Base-by-base conservation (phyloP, 2,888 invertebrate genomes). In the Diploptera punctata region DNA sequence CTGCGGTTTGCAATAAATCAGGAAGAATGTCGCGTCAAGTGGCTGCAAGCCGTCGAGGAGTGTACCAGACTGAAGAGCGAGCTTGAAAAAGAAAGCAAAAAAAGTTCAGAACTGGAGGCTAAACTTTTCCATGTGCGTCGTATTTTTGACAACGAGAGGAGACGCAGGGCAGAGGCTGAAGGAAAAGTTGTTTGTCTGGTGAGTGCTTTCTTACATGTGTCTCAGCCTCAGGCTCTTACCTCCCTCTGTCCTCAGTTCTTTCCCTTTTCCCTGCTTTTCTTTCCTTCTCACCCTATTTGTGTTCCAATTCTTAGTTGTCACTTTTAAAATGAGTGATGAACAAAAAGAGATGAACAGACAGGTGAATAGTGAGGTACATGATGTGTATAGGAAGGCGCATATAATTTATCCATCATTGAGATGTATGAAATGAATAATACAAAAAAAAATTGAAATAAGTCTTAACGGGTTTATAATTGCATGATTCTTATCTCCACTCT, bases 101-200 rank as follows among this genome's bases (percentile, higher is more conserved):
- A 93, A 61, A 89, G 92, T 72, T 87, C 89, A 4, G 91, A 91
- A 78, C 86, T 94, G 78, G 93, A 95, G 78, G 89, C 90, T 3
- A 94, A 94, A 81, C 87, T 97, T 75, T 90, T 90, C 77, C 92
- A 93, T 81, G 94, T 94, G 0, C 86, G 95, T 70, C 91, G 91
- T 77, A 85, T 95, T 49, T 84, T 95, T 0, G 95, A 95, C 78
- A 88, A 90, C 74, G 95, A 96, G 79, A 92, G 91, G 77, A 88
- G 89, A 75, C 89, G 88, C 68, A 85, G 93, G 21, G 87, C 89
- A 71, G 86, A 87, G 77, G 90, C 90, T 0, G 89, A 93, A 81
- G 86, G 90, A 75, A 93, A 95, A 73, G 88, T 91, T 74, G 90
- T 90, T 81, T 86, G 88, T 78, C 84, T 93, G 86, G 77, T 33